Evolutionary conservation across 2,113 vertebrate genomes (phyloP).

Genomic region (Haemorhous mexicanus): DNA sequence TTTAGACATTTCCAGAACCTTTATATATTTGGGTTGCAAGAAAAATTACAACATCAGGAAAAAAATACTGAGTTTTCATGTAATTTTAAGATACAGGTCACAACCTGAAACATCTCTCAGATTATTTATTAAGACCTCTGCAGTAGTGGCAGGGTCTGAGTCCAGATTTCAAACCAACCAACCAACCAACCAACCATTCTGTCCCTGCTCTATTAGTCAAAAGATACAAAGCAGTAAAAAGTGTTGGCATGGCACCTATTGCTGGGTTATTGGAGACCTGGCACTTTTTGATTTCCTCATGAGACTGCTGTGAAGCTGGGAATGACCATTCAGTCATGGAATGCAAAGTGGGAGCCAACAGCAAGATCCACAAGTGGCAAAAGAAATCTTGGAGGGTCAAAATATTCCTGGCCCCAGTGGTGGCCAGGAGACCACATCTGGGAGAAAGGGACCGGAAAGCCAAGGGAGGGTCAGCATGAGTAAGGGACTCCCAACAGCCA

Average conservation of each 20-base stretch:
- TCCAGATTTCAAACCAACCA: not conserved
- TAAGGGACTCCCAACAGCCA: not conserved
- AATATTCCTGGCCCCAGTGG: not conserved
- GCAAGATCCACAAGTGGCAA: not conserved
- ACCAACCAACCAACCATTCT: not conserved
- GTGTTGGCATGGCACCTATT: not conserved
- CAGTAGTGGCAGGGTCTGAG: not conserved
- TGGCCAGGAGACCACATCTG: not conserved
- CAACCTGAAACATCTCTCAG: not conserved
- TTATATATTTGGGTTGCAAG: not conserved
- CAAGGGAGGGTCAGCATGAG: not conserved
- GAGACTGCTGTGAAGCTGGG: not conserved
- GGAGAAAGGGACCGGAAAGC: not conserved
- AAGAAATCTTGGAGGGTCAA: not conserved
- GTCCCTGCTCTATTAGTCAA: not conserved
- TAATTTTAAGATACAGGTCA: not conserved
- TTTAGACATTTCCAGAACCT: not conserved
- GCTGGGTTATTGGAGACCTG: not conserved
- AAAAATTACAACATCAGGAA: not conserved
- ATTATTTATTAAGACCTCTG: not conserved
- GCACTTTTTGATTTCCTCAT: not conserved
- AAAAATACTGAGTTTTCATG: not conserved
- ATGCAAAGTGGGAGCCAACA: not conserved
- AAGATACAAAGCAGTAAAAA: not conserved
- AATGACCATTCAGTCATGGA: not conserved